phyloP scores from a whole-genome alignment of 2,797 vertebrate genomes.

The Pterois miles region DNA sequence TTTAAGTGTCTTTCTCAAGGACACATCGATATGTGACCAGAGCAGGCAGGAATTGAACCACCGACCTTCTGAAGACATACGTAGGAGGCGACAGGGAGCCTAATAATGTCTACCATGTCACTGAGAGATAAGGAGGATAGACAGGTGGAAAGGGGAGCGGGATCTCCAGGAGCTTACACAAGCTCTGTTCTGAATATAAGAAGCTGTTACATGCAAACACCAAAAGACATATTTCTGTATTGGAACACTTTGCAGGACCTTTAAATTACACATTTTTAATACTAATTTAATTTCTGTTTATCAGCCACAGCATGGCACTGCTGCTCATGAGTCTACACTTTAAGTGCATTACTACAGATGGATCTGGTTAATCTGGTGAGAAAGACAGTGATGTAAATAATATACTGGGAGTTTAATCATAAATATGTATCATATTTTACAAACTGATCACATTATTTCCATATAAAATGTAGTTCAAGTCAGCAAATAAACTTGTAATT shows the following conservation, averaged over 20 bases:
- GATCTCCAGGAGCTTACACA: conserved; percentile 48
- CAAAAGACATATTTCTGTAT: not conserved
- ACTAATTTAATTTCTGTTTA: not conserved
- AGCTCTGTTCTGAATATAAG: conserved; percentile 35
- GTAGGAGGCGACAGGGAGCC: conserved; percentile 53
- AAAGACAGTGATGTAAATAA: not conserved
- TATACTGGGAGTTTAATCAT: not conserved
- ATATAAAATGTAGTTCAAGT: not conserved
- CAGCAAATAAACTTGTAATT: not conserved
- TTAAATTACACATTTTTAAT: not conserved
- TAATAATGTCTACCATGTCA: conserved; percentile 71
- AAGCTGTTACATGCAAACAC: conserved; percentile 43
- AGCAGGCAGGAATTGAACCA: too few species aligned
- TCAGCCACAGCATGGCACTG: not conserved
- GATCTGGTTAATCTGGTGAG: too few species aligned
- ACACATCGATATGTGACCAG: too few species aligned
- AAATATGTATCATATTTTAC: too few species aligned
- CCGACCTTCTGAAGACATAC: too few species aligned
- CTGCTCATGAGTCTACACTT: not conserved
- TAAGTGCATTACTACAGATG: not conserved
- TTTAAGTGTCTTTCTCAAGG: too few species aligned
- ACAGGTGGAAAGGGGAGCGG: conserved; percentile 55
- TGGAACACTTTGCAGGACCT: too few species aligned
- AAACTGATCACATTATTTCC: too few species aligned
- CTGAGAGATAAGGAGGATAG: conserved; percentile 59